Base-by-base conservation (phyloP, 1,140 invertebrate genomes). In the Dendrolimus punctatus region DNA sequence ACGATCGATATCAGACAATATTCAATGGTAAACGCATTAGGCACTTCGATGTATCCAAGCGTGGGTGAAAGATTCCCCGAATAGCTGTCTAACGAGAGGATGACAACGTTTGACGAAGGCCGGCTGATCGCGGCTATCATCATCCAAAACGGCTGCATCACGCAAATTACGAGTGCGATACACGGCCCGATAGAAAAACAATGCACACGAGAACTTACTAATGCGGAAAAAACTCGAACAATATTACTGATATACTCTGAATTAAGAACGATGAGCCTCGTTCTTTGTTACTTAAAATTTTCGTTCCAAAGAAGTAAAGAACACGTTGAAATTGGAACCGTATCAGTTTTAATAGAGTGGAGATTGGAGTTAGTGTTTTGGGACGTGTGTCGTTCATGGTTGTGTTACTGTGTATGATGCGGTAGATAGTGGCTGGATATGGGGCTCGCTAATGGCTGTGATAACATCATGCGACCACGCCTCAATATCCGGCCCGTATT, bases 401-500 rank as follows among this genome's bases (percentile, higher is more conserved):
- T 58, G 41, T 55, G 57, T 42, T 46, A 56, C 58, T 58, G 55
- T 58, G 62, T 55, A 62, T 68, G 77, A 80, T 80, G 69, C 62
- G 66, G 71, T 64, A 71, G 76, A 83, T 80, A 80, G 73, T 70
- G 76, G 66, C 71, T 75, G 74, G 73, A 73, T 71, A 75, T 69
- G 77, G 75, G 65, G 68, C 68, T 67, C 67, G 76, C 78, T 83
- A 83, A 83, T 80, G 80, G 77, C 63, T 58, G 65, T 67, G 80
- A 80, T 83, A 83, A 80, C 71, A 80, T 81, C 80, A 56, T 60
- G 67, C 68, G 73, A 79, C 80, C 80, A 83, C 80, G 77, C 80
- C 80, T 80, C 62, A 23, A 23, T 23, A 23, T 23, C 23, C 23
- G 3, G 23, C 23, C 23, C 23, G 23, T 23, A 23, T 23, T 23